phyloP scores from a whole-genome alignment of 2,797 vertebrate species.

The Pseudomugil gertrudae region DNA sequence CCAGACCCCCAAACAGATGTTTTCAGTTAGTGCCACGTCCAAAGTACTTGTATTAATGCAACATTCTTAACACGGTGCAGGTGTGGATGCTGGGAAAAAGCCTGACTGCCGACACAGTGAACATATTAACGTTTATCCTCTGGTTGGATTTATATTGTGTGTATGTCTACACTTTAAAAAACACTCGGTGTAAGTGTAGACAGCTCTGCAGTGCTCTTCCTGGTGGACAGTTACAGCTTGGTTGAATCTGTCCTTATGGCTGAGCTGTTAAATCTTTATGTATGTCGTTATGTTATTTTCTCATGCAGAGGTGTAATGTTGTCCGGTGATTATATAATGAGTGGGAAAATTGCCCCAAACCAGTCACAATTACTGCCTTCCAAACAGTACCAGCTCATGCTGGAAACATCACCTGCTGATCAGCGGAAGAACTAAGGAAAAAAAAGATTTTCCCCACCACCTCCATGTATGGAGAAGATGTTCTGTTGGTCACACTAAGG shows the following conservation, averaged over 20 bases:
- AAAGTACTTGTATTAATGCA: constrained; percentile 33
- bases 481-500: constrained; percentile 42
- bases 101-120: constrained; percentile 26
- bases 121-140: constrained; percentile 43
- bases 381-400: constrained; percentile 19
- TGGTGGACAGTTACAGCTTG: constrained; percentile 1
- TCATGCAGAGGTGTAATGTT: constrained; percentile 31
- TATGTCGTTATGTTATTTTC: constrained; percentile 2
- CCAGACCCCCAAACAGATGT: constrained; percentile 61
- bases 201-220: constrained; percentile 2
- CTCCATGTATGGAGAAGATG: constrained; percentile 51
- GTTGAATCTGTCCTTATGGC: not conserved
- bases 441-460: constrained; percentile 24
- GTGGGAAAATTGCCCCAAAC: constrained; percentile 17
- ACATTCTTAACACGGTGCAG: constrained; percentile 26
- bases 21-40: constrained; percentile 53
- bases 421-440: constrained; percentile 25
- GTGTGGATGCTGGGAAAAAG: constrained; percentile 28
- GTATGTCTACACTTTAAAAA: constrained; percentile 27
- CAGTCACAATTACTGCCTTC: constrained; percentile 8
- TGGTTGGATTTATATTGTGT: constrained; percentile 26
- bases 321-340: constrained; percentile 17
- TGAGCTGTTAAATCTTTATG: constrained; percentile 25
- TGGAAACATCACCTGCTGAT: constrained; percentile 35
- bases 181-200: constrained; percentile 2